Conservation (phyloP, 2,113 vertebrate species). For the Mormyrus iriodes region DNA sequence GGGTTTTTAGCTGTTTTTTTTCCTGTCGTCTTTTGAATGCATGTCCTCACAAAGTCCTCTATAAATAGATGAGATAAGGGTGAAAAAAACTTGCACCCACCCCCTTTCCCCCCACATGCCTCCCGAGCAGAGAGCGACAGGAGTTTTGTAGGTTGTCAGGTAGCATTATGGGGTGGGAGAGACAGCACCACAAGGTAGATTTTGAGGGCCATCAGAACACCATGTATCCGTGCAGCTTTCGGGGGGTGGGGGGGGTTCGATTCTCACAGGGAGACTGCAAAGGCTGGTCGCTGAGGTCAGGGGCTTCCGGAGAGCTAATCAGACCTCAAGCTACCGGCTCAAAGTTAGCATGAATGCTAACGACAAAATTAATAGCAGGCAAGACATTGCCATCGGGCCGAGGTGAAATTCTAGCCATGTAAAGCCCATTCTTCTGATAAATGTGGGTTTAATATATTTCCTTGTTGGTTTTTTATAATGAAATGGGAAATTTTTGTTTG, state of each 20-base stretch:
- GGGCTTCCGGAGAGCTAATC: background rate
- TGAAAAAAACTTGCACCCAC: background rate
- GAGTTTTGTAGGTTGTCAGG: conserved; percentile 47
- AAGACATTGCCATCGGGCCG: background rate
- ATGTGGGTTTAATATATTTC: background rate
- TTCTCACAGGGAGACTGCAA: background rate
- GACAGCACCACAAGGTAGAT: conserved; percentile 31
- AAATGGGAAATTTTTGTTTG: background rate
- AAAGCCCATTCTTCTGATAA: background rate
- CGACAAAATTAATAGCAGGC: background rate
- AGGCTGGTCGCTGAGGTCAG: background rate
- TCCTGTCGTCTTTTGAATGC: background rate
- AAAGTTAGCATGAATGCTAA: background rate
- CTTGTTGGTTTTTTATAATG: background rate
- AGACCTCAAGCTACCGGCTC: background rate
- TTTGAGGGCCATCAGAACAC: background rate
- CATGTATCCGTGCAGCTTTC: too few species aligned
- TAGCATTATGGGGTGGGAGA: conserved; percentile 45
- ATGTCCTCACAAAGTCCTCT: background rate
- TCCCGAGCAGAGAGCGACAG: background rate
- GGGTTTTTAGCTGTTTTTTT: background rate
- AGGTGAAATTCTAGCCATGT: background rate
- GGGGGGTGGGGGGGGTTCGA: background rate
- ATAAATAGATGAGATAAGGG: background rate
- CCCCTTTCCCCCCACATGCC: background rate